phyloP scores from a whole-genome alignment of 2,888 invertebrate genomes.

The Melanostoma scalare region DNA sequence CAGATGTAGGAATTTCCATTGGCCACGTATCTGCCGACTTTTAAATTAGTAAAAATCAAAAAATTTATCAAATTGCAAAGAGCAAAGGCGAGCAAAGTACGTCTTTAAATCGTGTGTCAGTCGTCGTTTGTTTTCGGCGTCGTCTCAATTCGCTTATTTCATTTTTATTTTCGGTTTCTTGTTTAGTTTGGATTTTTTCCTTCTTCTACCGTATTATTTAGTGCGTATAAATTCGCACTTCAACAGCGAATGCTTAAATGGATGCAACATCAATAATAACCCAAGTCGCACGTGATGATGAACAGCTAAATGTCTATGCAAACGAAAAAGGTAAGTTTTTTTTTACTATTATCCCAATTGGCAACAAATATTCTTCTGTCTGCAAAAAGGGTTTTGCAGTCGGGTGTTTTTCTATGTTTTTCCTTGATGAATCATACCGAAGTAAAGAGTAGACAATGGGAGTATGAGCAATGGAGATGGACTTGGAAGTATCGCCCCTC shows the following conservation, averaged over 20 bases:
- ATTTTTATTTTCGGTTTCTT: slow-evolving; percentile 13
- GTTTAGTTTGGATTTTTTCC: slow-evolving; percentile 43
- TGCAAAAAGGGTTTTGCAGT: background rate
- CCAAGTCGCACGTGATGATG: slow-evolving; percentile 98
- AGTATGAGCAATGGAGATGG: slow-evolving; percentile 20
- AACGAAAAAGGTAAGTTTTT: slow-evolving; percentile 92
- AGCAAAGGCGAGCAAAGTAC: background rate
- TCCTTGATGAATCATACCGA: slow-evolving; percentile 54
- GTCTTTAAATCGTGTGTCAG: slow-evolving; percentile 24
- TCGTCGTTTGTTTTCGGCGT: slow-evolving; percentile 5
- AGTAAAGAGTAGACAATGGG: slow-evolving; percentile 9
- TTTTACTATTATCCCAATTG: slow-evolving; percentile 2
- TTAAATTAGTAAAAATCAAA: background rate
- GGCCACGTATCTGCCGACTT: slow-evolving; percentile 39
- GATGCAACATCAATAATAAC: slow-evolving; percentile 99
- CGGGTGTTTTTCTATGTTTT: slow-evolving; percentile 15
- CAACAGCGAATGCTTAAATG: slow-evolving; percentile 87
- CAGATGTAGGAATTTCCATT: slow-evolving; percentile 48
- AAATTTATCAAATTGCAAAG: slow-evolving; percentile 16
- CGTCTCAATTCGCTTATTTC: slow-evolving; percentile 9
- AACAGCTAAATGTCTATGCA: slow-evolving; percentile 95
- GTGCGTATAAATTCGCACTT: slow-evolving; percentile 74
- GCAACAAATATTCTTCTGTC: background rate
- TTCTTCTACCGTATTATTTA: slow-evolving; percentile 48
- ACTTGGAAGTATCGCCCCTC: slow-evolving; percentile 29